Percentiles rank a stretch among this genome's conserved stretches.
These are phyloP conservation scores for Euwallacea similis DNA, from an alignment of 1,140 invertebrate genomes.

Conservation along the genomic window DNA sequence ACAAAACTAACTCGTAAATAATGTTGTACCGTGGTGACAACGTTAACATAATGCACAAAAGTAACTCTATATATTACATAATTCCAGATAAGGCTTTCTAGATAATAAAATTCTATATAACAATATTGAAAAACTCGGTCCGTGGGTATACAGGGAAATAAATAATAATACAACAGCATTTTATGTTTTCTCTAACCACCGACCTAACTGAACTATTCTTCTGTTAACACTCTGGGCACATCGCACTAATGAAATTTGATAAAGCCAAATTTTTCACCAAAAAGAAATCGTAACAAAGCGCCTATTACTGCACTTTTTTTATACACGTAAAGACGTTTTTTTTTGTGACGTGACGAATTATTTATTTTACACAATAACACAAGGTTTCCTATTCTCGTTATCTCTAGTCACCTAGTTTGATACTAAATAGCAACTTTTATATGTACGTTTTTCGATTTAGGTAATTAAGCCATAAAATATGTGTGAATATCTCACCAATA, in stretches of 20 bases:
- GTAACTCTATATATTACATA: conserved; percentile 18
- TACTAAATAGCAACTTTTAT: conserved; percentile 18
- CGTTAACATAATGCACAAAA: conserved; percentile 18
- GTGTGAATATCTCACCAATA: background rate
- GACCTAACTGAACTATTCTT: background rate
- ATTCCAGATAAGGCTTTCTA: conserved; percentile 19
- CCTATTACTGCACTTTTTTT: too few relatives aligned
- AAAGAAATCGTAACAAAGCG: too few relatives aligned
- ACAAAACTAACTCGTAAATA: conserved; percentile 27
- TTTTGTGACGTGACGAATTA: conserved; percentile 1
- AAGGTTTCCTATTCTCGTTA: conserved; percentile 8
- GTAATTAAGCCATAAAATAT: conserved; percentile 17
- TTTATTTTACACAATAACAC: conserved; percentile 18
- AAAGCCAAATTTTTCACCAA: too few relatives aligned
- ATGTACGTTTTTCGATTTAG: background rate
- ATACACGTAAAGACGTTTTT: too few relatives aligned
- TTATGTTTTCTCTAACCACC: conserved; percentile 11
- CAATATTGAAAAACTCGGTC: conserved; percentile 5
- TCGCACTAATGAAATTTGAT: too few relatives aligned
- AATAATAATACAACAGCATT: conserved; percentile 1
- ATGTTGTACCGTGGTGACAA: conserved; percentile 6
- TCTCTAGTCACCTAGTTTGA: conserved; percentile 10
- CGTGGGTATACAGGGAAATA: background rate
- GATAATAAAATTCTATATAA: conserved; percentile 17
- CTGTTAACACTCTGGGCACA: too few relatives aligned